A percentile compares a stretch with the other conserved stretches of the same genome.
These are phyloP conservation scores for Ciconia maguari DNA, from an alignment of 2,113 vertebrate species.

Conservation along the genomic window DNA sequence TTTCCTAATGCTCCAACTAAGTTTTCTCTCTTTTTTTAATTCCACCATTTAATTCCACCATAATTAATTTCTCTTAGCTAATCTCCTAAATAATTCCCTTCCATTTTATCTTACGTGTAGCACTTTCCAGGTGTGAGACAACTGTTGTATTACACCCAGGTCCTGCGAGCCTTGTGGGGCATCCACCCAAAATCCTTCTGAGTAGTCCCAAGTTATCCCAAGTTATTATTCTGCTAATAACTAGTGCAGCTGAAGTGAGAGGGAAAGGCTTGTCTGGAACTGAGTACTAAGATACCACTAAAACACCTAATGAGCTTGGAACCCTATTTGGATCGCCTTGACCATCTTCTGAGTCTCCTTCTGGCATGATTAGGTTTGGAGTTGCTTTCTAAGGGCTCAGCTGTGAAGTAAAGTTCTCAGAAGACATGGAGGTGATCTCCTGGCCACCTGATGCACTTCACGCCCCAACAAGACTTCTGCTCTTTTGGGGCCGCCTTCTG, in stretches of 20 bases:
- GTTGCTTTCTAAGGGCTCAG: neutral
- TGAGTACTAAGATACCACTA: neutral
- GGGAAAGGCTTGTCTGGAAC: neutral
- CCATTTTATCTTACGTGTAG: neutral
- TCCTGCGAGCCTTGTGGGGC: neutral
- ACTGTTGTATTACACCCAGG: neutral
- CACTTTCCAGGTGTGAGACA: neutral
- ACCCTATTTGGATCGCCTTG: fast-evolving
- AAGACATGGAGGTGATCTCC: neutral
- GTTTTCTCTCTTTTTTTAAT: neutral
- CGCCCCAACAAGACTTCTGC: neutral
- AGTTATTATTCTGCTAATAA: neutral
- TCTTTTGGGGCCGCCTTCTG: fast-evolving
- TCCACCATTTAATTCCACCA: neutral
- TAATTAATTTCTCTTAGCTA: neutral
- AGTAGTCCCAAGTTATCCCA: no score
- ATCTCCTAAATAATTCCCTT: neutral
- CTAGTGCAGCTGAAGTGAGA: neutral
- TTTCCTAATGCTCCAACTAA: neutral
- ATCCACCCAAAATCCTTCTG: neutral
- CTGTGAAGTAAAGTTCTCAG: neutral
- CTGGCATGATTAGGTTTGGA: neutral
- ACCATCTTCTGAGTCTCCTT: neutral
- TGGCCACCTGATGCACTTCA: neutral
- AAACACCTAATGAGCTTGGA: neutral